Evolutionary conservation across 2,797 vertebrate genomes (phyloP), one percentile per base, ranked within the genome.

Genomic region (Antennarius maculatus): DNA sequence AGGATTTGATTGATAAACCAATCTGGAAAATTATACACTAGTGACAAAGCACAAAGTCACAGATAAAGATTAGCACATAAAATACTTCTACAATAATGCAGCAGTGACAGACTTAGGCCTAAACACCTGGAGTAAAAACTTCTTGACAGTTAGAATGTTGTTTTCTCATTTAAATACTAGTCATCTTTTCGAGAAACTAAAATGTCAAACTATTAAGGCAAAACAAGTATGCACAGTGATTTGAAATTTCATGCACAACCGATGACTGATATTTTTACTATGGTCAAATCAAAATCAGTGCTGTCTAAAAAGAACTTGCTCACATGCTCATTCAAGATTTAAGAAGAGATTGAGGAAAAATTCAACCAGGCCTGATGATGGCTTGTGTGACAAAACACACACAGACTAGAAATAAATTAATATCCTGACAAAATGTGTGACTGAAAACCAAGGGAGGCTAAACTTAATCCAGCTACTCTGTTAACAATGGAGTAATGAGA

Each of bases 211-310:
- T 83, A 69, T 86, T 92, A 92, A 93, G 92, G 92, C 92, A 93
- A 91, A 89, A 90, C 81, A 91, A 91, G 87, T 89, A 88, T 90
- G 92, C 91, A 93, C 91, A 93, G 92, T 93, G 92, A 91, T 89
- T 76, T 87, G 86, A 85, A 78, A 86, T 84, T 84, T 88, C 82
- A 91, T 88, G 87, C 89, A 90, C 88, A 90, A 92, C 71, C 55
- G 55, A 86, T 80, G 70, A 81, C 65, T 12, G 69, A 76, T 76
- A 62, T 23, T 23, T 82, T 81, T 73, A 76, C 68, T 52, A 66
- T 64, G 54, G 56, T 64, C 37, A 75, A 82, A 75, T 70, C 41
- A 48, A 71, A 73, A 76, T 79, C 61, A 71, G 64, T 66, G 71
- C 66, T 59, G 68, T 45, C 58, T 70, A 65, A 74, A 74, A 80